Evolutionary conservation across 2,888 invertebrate genomes (phyloP).

Genomic region (Melieria omissa): DNA sequence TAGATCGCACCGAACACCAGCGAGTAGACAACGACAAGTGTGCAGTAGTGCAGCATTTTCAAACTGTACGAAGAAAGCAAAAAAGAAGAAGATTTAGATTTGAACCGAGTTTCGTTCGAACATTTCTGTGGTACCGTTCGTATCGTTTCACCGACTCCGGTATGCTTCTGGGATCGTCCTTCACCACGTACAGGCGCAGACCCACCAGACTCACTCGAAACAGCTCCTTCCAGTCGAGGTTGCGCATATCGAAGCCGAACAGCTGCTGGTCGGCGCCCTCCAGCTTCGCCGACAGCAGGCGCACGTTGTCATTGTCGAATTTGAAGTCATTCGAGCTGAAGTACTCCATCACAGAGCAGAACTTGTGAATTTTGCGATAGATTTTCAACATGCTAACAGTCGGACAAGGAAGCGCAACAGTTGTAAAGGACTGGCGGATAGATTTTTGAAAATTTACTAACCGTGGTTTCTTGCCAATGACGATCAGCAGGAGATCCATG

Average conservation of each 20-base stretch:
- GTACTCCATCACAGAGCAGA: slow-evolving; percentile 80
- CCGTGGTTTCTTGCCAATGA: slow-evolving; percentile 65
- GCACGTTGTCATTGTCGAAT: slow-evolving; percentile 76
- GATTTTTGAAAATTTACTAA: slow-evolving; percentile 47
- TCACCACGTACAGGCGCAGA: slow-evolving; percentile 80
- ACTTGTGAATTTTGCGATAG: slow-evolving; percentile 85
- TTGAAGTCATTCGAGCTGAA: slow-evolving; percentile 81
- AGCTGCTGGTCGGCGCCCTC: slow-evolving; percentile 68
- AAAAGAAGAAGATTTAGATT: slow-evolving; percentile 1
- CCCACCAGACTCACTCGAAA: slow-evolving; percentile 75
- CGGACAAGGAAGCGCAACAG: too few relatives aligned
- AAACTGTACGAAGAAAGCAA: slow-evolving; percentile 47
- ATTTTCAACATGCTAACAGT: slow-evolving; percentile 77
- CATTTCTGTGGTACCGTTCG: slow-evolving; percentile 69
- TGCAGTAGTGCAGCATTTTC: slow-evolving; percentile 57
- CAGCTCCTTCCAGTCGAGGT: slow-evolving; percentile 75
- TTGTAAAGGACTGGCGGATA: too few relatives aligned
- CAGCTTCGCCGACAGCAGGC: slow-evolving; percentile 66
- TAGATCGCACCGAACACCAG: slow-evolving; percentile 53
- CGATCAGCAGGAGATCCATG: slow-evolving; percentile 68
- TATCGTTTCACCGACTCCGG: slow-evolving; percentile 74
- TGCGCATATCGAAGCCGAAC: slow-evolving; percentile 81
- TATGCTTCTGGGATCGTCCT: slow-evolving; percentile 79
- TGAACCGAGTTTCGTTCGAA: neutral
- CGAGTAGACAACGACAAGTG: slow-evolving; percentile 54